A percentile compares a stretch with the other conserved stretches of the same genome.
These are phyloP conservation scores for Taeniopygia guttata DNA, from an alignment of 2,797 vertebrate genomes.

Conservation along the genomic window DNA sequence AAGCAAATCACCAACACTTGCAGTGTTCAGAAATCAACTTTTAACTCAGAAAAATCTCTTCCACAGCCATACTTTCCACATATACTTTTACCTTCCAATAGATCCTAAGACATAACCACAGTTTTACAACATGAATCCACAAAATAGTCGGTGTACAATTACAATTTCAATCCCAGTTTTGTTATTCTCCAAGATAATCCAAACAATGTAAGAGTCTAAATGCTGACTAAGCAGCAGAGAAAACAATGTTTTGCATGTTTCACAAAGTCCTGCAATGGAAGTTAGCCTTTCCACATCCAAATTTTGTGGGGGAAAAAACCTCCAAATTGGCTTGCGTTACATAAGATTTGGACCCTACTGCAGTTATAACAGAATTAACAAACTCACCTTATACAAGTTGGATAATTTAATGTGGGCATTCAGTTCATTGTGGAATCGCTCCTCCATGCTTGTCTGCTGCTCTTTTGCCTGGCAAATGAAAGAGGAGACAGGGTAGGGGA, in stretches of 20 bases:
- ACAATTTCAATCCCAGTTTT: not conserved
- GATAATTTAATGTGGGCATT: constrained; percentile 95
- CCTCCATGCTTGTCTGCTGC: constrained; percentile 87
- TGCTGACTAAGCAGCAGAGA: not conserved
- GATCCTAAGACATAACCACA: not conserved
- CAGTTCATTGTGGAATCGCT: constrained; percentile 92
- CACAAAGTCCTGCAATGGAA: not conserved
- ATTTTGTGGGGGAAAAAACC: fast-evolving
- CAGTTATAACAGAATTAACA: not conserved
- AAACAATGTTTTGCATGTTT: not conserved
- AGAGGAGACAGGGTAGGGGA: not conserved
- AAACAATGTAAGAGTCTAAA: not conserved
- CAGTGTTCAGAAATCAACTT: not conserved
- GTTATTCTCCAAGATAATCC: not conserved
- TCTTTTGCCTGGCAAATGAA: constrained; percentile 83
- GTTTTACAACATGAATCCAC: not conserved
- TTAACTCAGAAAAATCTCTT: not conserved
- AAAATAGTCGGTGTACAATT: not conserved
- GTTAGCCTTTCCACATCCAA: not conserved
- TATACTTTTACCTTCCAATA: not conserved
- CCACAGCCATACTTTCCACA: not conserved
- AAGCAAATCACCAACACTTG: not conserved
- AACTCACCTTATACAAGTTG: constrained; percentile 91
- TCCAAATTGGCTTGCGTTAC: not conserved
- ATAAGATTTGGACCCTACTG: not conserved